A percentile compares a stretch with the other conserved stretches of the same genome.
phyloP scores from a whole-genome alignment of 92 coral and sea anemone genomes.

The Epizoanthus rinbou region DNA sequence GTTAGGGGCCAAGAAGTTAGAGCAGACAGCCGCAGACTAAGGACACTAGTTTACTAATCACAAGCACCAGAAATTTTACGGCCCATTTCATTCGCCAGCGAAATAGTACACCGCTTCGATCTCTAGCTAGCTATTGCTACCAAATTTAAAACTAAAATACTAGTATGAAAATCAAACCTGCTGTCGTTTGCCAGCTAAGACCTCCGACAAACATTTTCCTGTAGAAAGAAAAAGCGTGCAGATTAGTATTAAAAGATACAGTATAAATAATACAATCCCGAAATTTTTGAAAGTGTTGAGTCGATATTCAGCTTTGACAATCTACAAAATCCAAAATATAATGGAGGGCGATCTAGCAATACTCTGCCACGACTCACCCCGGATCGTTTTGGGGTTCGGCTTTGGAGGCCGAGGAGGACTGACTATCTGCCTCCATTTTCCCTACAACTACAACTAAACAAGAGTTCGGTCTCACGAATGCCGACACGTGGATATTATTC shows the following conservation, averaged over 20 bases:
- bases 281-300: constrained; percentile 20
- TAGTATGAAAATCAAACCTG: constrained; percentile 69
- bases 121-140: constrained; percentile 26
- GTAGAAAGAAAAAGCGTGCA: constrained; percentile 45
- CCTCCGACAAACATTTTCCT: constrained; percentile 99
- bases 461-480: constrained; percentile 80
- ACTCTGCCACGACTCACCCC: constrained; percentile 70
- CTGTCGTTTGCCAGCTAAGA: constrained; percentile 95
- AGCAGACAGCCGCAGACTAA: constrained; percentile 51
- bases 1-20: constrained; percentile 44
- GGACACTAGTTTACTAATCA: constrained; percentile 48
- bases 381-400: constrained; percentile 97
- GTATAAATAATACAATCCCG: constrained; percentile 21
- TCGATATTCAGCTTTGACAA: constrained; percentile 27
- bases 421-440: constrained; percentile 96
- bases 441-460: constrained; percentile 99
- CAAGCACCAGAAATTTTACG: constrained; percentile 55
- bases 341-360: constrained; percentile 40
- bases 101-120: constrained; percentile 30
- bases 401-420: constrained; percentile 93
- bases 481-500: constrained; percentile 96
- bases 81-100: constrained; percentile 51
- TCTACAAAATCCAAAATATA: neutral
- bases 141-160: constrained; percentile 16
- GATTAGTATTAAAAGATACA: constrained; percentile 24